These are phyloP conservation scores for Ferdinandea cuprea DNA, from an alignment of 2,888 invertebrate genomes.

Conservation along the genomic window DNA sequence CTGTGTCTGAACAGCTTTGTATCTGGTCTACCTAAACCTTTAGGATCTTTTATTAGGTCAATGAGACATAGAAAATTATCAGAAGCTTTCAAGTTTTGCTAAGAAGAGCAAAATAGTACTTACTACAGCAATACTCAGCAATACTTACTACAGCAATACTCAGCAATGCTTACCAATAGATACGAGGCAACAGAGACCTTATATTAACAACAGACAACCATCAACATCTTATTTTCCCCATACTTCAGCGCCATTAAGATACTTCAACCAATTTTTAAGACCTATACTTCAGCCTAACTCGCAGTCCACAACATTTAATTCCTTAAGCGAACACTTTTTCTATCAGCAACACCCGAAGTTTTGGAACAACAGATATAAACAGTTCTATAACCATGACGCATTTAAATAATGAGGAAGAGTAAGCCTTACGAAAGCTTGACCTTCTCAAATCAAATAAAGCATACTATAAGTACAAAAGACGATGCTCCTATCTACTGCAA, in stretches of 20 bases:
- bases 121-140: no score
- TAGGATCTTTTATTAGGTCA: slow-evolving; percentile 73
- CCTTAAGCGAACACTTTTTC: no score
- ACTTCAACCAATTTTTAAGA: not conserved
- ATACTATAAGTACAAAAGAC: no score
- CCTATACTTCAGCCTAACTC: not conserved
- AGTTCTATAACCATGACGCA: no score
- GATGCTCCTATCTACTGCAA: no score
- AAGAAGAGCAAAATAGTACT: slow-evolving; percentile 64
- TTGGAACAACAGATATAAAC: no score
- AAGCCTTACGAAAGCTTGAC: no score
- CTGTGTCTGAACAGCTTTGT: slow-evolving; percentile 74
- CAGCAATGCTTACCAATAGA: not conserved
- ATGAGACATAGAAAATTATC: slow-evolving; percentile 72
- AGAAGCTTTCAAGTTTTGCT: slow-evolving; percentile 63
- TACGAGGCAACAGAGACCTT: not conserved
- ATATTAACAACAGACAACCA: not conserved
- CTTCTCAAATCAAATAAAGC: no score
- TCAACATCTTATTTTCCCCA: not conserved
- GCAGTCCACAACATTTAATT: not conserved
- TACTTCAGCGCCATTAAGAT: not conserved
- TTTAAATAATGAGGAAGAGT: no score
- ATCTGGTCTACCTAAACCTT: slow-evolving; percentile 67
- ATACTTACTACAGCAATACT: slow-evolving; percentile 33
- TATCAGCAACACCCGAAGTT: no score